Evolutionary conservation across 2,797 vertebrate genomes (phyloP), one percentile per base, ranked within the genome.

Genomic region (Meda fulgida): DNA sequence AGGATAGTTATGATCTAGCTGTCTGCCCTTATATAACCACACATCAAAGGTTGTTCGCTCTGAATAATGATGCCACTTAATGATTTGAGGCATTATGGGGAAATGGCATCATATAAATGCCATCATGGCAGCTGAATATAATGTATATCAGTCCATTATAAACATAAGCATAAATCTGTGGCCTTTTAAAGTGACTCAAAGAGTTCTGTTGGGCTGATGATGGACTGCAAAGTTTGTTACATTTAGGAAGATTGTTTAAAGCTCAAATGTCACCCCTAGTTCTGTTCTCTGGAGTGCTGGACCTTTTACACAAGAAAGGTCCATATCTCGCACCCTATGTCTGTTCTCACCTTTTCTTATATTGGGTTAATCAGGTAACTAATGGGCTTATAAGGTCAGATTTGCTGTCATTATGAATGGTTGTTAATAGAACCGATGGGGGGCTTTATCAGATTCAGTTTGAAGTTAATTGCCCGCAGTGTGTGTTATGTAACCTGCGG

Each of bases 371-470:
- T 76, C 72, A 80, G 43, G 81, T 75, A 69, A 80, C 82, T 89
- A 89, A 89, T 88, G 58, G 83, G 70, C 83, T 81, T 73, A 65
- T 53, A 23, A 77, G 84, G 81, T 63, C 78, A 84, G 58, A 70
- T 75, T 81, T 83, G 43, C 75, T 72, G 65, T 75, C 78, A 48
- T 65, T 89, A 88, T 87, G 88, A 88, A 86, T 80, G 85, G 82
- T 75, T 73, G 40, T 84, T 87, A 87, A 81, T 77, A 79, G 72
- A 87, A 85, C 67, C 70, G 29, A 84, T 46, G 26, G 88, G 87
- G 87, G 84, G 78, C 53, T 85, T 88, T 87, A 89, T 90, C 90
- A 84, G 85, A 89, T 89, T 90, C 70, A 46, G 82, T 89, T 91
- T 90, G 84, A 89, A 87, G 78, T 85, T 87, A 88, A 90, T 89